Base-by-base conservation (phyloP, 1,140 invertebrate genomes). In the Bombus superbus region DNA sequence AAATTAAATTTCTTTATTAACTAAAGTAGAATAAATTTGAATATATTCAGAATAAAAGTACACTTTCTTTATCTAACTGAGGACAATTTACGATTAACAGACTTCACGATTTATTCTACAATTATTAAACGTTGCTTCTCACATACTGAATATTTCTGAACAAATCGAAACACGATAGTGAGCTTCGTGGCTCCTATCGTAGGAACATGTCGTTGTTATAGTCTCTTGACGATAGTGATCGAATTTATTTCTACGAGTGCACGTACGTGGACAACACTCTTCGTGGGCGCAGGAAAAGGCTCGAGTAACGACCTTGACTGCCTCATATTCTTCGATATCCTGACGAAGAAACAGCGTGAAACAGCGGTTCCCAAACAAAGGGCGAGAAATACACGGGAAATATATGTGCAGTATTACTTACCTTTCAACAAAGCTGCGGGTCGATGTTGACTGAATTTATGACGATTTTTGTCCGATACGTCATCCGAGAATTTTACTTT, bases 261-360 rank as follows among this genome's bases (percentile, higher is more conserved):
- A 42, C 11, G 40, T 38, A 71, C 38, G 25, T 11, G 71, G 15
- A 44, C 42, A 44, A 73, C 44, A 32, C 15, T 73, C 71, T 44
- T 73, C 71, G 71, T 73, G 71, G 71, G 71, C 42, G 71, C 71
- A 47, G 42, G 71, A 73, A 73, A 73, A 73, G 71, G 40, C 42
- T 73, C 40, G 40, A 22, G 44, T 3, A 28, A 42, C 40, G 42
- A 73, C 71, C 71, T 73, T 73, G 71, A 44, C 71, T 73, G 28
- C 25, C 42, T 73, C 71, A 32, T 47, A 73, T 47, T 73, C 42
- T n/a, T 73, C n/a, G 40, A 47, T 47, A 73, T 73, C 71, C 71
- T 47, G 71, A 32, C 15, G 40, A 73, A 44, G 15, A n/a, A 73
- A 42, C 40, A 40, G 25, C 42, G 42, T 10, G 25, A 47, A 47